These are phyloP conservation scores for Calvadosia cruxmelitensis DNA, from an alignment of 30 jellyfish, hydroid and myxozoan species.

Conservation along the genomic window DNA sequence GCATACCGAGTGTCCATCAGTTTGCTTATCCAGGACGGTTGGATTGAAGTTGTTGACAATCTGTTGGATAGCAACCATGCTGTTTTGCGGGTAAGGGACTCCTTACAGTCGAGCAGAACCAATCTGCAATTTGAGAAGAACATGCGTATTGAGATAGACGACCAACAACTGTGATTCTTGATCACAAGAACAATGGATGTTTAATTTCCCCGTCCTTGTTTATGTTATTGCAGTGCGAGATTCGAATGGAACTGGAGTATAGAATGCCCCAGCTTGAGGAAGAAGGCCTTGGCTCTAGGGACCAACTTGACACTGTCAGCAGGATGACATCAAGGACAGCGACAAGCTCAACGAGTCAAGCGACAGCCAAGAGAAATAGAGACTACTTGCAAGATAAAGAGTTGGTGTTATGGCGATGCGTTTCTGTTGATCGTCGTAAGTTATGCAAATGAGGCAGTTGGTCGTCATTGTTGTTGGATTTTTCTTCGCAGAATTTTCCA, in stretches of 20 bases:
- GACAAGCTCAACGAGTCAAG: background rate
- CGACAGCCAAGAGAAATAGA: background rate
- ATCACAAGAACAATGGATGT: too few relatives aligned
- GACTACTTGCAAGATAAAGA: background rate
- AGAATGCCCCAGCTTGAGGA: background rate
- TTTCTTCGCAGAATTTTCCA: slow-evolving; percentile 44
- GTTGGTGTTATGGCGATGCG: too few relatives aligned
- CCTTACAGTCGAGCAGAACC: too few relatives aligned
- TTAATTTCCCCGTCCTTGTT: too few relatives aligned
- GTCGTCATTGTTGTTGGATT: background rate
- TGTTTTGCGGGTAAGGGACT: slow-evolving; percentile 44
- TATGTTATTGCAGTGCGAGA: background rate
- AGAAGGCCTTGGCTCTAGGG: background rate
- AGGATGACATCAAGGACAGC: background rate
- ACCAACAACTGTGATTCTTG: too few relatives aligned
- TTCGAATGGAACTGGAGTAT: background rate
- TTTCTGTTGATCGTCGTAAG: too few relatives aligned
- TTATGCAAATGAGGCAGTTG: background rate
- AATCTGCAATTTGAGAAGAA: too few relatives aligned
- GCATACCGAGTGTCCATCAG: slow-evolving; percentile 66
- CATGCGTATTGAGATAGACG: too few relatives aligned
- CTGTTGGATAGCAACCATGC: slow-evolving; percentile 43
- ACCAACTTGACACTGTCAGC: background rate
- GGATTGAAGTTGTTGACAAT: slow-evolving; percentile 46
- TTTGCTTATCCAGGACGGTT: slow-evolving; percentile 44